Evolutionary conservation across 2,888 invertebrate species (phyloP).

Genomic region (Conomelus anceps): DNA sequence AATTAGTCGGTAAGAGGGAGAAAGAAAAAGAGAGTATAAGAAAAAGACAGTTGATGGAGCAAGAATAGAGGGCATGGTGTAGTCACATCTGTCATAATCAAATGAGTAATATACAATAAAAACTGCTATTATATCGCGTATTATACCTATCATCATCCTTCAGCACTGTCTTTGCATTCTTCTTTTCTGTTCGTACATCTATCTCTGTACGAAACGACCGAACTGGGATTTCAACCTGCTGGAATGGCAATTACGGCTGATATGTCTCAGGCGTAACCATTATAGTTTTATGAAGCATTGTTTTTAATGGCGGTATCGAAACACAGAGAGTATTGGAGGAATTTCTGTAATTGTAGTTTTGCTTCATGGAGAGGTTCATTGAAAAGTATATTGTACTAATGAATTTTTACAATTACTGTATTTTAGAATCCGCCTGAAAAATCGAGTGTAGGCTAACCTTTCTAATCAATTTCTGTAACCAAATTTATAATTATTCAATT

Average conservation of each 20-base stretch:
- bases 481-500: too few relatives aligned
- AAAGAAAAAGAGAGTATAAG: not conserved
- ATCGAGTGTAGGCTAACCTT: too few relatives aligned
- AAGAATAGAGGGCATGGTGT: not conserved
- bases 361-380: not conserved
- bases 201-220: not conserved
- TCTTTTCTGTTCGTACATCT: not conserved
- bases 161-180: not conserved
- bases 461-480: too few relatives aligned
- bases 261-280: not conserved
- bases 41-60: too few relatives aligned
- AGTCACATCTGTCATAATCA: not conserved
- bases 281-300: not conserved
- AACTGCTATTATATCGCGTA: not conserved
- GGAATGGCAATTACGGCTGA: not conserved
- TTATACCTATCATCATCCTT: not conserved
- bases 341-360: not conserved
- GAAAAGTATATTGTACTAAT: not conserved
- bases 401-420: too few relatives aligned
- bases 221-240: not conserved
- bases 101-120: not conserved
- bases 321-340: not conserved
- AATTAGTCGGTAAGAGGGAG: not conserved
- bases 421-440: too few relatives aligned
- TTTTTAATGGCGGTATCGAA: not conserved